These are phyloP conservation scores for Halcyon malimbica DNA, from an alignment of 2,113 vertebrate genomes.

Conservation along the genomic window DNA sequence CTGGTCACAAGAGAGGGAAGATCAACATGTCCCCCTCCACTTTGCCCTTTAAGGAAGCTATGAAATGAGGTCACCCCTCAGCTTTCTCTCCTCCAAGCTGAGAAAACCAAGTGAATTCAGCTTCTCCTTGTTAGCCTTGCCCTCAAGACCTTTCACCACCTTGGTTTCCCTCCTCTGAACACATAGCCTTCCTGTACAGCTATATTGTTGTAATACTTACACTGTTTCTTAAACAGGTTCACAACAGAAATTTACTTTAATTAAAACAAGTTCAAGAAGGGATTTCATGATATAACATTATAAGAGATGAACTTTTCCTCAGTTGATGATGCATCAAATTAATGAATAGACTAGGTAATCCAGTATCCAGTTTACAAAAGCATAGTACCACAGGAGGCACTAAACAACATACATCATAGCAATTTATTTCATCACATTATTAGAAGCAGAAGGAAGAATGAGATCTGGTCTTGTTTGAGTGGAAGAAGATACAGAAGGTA, in stretches of 20 bases:
- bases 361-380: background rate
- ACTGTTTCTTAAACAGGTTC: background rate
- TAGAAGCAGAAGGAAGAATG: background rate
- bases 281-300: background rate
- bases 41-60: background rate
- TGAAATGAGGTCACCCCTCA: background rate
- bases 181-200: background rate
- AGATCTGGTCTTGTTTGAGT: background rate
- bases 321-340: background rate
- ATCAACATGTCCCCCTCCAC: background rate
- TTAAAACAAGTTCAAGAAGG: background rate
- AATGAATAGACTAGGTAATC: background rate
- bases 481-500: background rate
- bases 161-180: background rate
- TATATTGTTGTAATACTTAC: background rate
- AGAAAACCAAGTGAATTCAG: background rate
- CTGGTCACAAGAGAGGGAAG: background rate
- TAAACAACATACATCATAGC: background rate
- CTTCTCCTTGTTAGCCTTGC: fast-evolving
- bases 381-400: background rate
- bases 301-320: background rate
- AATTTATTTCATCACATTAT: background rate
- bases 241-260: background rate
- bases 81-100: background rate
- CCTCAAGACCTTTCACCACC: background rate